A percentile compares a stretch with the other conserved stretches of the same genome.
These are phyloP conservation scores for Orthosia incerta DNA, from an alignment of 2,888 invertebrate species.

Conservation along the genomic window DNA sequence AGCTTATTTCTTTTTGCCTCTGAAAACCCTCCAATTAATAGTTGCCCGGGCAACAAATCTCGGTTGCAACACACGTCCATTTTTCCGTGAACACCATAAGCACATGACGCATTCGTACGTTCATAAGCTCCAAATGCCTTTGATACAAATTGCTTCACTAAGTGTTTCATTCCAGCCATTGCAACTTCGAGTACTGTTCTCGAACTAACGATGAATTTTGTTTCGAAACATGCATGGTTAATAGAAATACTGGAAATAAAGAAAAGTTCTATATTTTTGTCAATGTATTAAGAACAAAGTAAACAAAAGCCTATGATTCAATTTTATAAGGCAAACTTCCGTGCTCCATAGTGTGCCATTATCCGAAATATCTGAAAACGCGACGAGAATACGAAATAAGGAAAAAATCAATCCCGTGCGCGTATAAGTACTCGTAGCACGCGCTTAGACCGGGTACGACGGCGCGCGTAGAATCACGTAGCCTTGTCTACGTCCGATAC, in stretches of 20 bases:
- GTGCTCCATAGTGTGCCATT: slow-evolving; percentile 66
- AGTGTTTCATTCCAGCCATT: slow-evolving; percentile 22
- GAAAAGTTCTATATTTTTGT: neutral
- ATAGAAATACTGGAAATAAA: neutral
- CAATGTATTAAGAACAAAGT: slow-evolving; percentile 46
- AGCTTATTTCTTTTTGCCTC: neutral
- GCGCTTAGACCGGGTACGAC: slow-evolving; percentile 71
- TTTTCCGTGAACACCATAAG: slow-evolving; percentile 10
- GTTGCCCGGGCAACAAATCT: slow-evolving; percentile 1
- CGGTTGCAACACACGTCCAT: slow-evolving; percentile 8
- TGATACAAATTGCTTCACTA: slow-evolving; percentile 30
- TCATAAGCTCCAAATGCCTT: slow-evolving; percentile 34
- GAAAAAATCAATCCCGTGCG: slow-evolving; percentile 77
- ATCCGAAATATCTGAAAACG: slow-evolving; percentile 71
- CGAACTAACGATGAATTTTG: neutral
- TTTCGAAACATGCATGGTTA: neutral
- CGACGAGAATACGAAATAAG: slow-evolving; percentile 73
- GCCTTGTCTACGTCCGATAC: slow-evolving; percentile 71
- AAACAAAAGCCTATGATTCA: slow-evolving; percentile 64
- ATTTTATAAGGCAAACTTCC: slow-evolving; percentile 63
- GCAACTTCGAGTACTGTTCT: neutral
- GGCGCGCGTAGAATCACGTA: slow-evolving; percentile 82
- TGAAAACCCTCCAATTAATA: neutral
- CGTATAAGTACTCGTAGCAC: slow-evolving; percentile 69
- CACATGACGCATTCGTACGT: slow-evolving; percentile 11